phyloP scores from a whole-genome alignment of 2,888 invertebrate genomes.

The Ornithoptera alexandrae region DNA sequence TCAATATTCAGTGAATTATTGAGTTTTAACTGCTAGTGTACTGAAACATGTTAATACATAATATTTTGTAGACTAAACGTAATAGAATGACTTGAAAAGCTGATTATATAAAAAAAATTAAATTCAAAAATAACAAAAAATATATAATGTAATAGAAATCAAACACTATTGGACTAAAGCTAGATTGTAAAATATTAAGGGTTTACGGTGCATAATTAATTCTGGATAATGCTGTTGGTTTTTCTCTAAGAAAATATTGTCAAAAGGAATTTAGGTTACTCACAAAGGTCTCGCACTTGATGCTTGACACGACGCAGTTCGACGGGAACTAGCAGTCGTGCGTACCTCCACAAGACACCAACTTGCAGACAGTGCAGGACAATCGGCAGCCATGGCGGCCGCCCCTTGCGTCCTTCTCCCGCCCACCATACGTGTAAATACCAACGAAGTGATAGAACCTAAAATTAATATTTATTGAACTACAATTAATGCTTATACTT shows the following conservation, averaged over 20 bases:
- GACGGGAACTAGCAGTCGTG: conserved; percentile 90
- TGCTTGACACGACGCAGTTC: conserved; percentile 90
- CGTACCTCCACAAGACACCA: conserved; percentile 90
- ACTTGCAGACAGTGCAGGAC: conserved; percentile 84
- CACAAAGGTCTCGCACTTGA: conserved; percentile 86
- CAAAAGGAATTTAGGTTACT: conserved; percentile 43
- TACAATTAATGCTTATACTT: no score
- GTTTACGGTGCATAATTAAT: not conserved
- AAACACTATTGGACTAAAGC: not conserved
- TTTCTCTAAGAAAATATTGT: not conserved
- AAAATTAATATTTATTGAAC: not conserved
- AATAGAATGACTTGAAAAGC: no score
- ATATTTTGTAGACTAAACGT: no score
- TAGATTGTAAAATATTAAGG: no score
- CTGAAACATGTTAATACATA: no score
- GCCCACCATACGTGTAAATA: conserved; percentile 81
- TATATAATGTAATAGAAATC: not conserved
- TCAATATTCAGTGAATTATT: not conserved
- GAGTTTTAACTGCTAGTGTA: no score
- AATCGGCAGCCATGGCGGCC: conserved; percentile 76
- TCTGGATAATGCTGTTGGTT: not conserved
- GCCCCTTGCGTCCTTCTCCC: conserved; percentile 64
- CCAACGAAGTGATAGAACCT: conserved; percentile 87
- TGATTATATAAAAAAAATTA: no score
- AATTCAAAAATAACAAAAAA: no score